Conservation (phyloP, 2,797 vertebrate species). For the Lemur catta region DNA sequence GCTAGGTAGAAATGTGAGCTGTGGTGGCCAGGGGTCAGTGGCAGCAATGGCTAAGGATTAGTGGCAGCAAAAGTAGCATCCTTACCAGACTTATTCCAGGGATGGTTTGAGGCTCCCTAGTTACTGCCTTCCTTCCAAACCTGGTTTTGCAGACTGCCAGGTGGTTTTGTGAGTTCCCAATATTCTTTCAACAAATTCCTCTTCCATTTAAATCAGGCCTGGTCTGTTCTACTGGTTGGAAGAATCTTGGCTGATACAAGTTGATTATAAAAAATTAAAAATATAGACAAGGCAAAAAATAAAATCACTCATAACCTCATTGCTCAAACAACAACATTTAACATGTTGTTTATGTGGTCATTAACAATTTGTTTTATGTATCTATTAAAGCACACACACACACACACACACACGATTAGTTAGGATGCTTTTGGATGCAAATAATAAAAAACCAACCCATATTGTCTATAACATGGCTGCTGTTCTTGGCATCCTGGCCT, state of each 20-base stretch:
- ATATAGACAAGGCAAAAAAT: neutral
- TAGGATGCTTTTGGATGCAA: neutral
- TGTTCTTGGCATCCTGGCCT: neutral
- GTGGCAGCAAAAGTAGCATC: neutral
- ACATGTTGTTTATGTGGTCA: neutral
- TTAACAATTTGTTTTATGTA: constrained; percentile 1
- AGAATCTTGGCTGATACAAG: neutral
- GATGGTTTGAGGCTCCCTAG: neutral
- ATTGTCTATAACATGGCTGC: neutral
- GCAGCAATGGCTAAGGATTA: neutral
- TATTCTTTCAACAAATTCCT: neutral
- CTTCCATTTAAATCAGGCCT: neutral
- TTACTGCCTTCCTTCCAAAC: neutral
- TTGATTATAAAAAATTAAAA: neutral
- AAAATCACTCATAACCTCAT: neutral
- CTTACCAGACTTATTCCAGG: neutral
- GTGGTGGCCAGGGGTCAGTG: too few relatives aligned
- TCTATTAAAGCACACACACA: neutral
- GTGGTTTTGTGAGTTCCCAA: neutral
- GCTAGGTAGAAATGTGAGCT: neutral
- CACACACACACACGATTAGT: neutral
- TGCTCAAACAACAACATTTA: neutral
- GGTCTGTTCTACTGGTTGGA: constrained; percentile 6
- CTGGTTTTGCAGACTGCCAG: neutral
- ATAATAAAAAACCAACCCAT: neutral